Conservation (phyloP, 2,888 invertebrate species). For the Chloroclysta siterata region DNA sequence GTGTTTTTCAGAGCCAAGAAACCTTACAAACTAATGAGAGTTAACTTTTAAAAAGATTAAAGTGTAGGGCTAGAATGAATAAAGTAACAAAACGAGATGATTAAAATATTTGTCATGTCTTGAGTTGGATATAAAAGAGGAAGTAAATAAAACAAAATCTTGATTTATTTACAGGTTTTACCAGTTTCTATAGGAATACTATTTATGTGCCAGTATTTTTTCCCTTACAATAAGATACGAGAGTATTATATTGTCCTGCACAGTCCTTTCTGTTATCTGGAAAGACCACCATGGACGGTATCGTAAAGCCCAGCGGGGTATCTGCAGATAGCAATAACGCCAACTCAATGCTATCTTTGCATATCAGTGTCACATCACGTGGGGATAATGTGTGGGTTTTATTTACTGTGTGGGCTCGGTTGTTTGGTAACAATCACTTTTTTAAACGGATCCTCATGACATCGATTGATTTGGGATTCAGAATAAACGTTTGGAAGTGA, state of each 20-base stretch:
- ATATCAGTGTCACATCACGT: constrained; percentile 46
- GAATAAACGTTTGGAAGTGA: constrained; percentile 72
- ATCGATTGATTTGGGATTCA: constrained; percentile 72
- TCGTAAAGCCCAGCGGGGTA: constrained; percentile 47
- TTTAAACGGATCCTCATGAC: constrained; percentile 53
- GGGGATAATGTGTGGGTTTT: constrained; percentile 49
- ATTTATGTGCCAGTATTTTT: too few species aligned
- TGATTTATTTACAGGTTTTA: too few species aligned
- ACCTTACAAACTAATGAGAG: too few species aligned
- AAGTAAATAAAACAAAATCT: too few species aligned
- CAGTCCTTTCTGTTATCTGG: constrained; percentile 40
- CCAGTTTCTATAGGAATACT: too few species aligned
- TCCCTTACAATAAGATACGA: too few species aligned
- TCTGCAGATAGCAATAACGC: constrained; percentile 42
- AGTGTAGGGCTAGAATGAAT: too few species aligned
- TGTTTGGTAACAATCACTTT: constrained; percentile 60
- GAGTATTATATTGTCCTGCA: constrained; percentile 2
- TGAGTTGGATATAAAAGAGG: too few species aligned
- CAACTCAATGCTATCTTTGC: constrained; percentile 46
- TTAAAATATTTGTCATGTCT: too few species aligned
- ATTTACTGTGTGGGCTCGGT: constrained; percentile 59
- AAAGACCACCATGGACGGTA: constrained; percentile 45
- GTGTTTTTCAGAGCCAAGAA: too few species aligned
- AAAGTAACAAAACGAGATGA: too few species aligned
- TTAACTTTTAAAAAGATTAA: too few species aligned